These are phyloP conservation scores for Thermophis baileyi DNA, from an alignment of 2,113 vertebrate species.

Conservation along the genomic window DNA sequence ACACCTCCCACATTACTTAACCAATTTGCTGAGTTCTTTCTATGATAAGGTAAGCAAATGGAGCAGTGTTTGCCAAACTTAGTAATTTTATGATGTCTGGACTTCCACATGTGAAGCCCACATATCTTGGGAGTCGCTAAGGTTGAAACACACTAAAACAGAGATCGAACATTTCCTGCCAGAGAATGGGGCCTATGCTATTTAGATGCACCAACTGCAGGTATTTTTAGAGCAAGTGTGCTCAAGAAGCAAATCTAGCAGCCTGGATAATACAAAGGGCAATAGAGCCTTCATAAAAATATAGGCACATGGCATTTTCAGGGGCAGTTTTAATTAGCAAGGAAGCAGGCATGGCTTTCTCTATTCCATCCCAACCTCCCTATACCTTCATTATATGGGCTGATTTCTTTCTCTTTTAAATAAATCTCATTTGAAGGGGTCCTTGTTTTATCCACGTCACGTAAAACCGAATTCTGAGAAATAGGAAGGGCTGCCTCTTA, in stretches of 20 bases:
- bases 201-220: no score
- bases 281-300: neutral
- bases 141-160: neutral
- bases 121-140: neutral
- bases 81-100: neutral
- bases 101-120: neutral
- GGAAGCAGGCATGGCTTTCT: neutral
- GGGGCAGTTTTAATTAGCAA: neutral
- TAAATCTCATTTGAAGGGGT: constrained; percentile 10
- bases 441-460: constrained; percentile 4
- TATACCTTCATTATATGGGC: neutral
- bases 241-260: neutral
- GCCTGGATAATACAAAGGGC: neutral
- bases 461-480: constrained; percentile 31
- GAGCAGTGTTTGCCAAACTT: neutral
- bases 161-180: neutral
- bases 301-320: neutral
- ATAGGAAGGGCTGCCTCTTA: constrained; percentile 18
- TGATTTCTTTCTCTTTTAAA: neutral
- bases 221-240: neutral
- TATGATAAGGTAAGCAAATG: neutral
- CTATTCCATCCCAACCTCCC: neutral
- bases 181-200: neutral
- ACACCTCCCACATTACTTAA: neutral
- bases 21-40: neutral